These are phyloP conservation scores for Myopa testacea DNA, from an alignment of 2,888 invertebrate genomes.

Conservation along the genomic window DNA sequence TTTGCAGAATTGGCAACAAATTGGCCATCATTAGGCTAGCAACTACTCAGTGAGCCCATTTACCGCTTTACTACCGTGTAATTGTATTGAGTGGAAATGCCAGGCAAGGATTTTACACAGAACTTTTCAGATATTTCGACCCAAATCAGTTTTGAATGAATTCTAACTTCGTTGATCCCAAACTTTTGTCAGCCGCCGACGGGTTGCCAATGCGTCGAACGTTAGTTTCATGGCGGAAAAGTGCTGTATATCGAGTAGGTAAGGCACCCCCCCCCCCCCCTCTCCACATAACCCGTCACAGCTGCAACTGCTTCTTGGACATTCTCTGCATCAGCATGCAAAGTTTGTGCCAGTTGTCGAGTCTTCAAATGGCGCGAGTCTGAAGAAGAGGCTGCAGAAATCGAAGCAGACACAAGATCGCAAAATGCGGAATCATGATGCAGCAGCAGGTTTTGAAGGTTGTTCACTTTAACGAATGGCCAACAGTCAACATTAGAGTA, in stretches of 20 bases:
- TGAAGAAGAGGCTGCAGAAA: neutral
- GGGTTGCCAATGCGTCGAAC: neutral
- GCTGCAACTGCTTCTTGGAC: neutral
- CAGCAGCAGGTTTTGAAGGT: neutral
- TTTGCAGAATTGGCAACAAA: neutral
- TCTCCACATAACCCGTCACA: neutral
- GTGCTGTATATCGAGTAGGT: too few relatives aligned
- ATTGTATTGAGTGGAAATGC: neutral
- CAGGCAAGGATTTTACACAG: neutral
- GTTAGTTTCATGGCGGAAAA: too few relatives aligned
- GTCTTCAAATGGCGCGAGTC: too few relatives aligned
- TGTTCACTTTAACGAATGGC: slow-evolving; percentile 2
- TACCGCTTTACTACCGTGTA: neutral
- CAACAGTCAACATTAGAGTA: neutral
- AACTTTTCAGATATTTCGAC: neutral
- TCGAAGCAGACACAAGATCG: neutral
- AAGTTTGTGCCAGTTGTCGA: too few relatives aligned
- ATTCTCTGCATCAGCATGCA: too few relatives aligned
- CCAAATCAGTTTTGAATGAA: slow-evolving; percentile 8
- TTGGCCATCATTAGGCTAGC: neutral
- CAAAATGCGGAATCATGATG: neutral
- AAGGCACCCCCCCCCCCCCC: too few relatives aligned
- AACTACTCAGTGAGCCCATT: neutral
- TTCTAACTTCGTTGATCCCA: slow-evolving; percentile 8
- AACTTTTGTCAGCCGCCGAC: neutral